These are phyloP conservation scores for Atherinosoma microstoma DNA, from an alignment of 2,797 vertebrate species.

Conservation along the genomic window DNA sequence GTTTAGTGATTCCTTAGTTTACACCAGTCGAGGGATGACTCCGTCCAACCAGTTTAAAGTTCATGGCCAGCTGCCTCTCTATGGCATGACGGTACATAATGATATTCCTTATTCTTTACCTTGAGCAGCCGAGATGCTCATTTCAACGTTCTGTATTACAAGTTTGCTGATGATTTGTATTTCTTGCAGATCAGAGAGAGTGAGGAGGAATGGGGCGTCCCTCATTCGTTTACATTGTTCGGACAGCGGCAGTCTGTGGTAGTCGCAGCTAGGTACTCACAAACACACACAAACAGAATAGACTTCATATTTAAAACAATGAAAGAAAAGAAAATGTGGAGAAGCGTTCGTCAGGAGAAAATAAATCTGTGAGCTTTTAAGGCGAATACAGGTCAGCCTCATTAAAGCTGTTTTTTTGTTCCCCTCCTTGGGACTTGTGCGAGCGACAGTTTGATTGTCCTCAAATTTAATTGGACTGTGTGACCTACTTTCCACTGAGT, in stretches of 20 bases:
- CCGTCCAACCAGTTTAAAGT: slow-evolving; percentile 95
- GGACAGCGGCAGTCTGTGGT: slow-evolving; percentile 92
- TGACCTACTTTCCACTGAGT: slow-evolving; percentile 35
- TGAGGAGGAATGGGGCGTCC: slow-evolving; percentile 96
- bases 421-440: background rate
- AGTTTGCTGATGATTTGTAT: background rate
- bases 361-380: no score
- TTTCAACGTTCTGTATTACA: background rate
- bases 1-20: slow-evolving; percentile 94
- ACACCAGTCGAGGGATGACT: slow-evolving; percentile 95
- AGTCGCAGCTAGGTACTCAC: slow-evolving; percentile 91
- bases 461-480: slow-evolving; percentile 11
- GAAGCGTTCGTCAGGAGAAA: background rate
- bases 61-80: slow-evolving; percentile 92
- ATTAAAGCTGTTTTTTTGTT: background rate
- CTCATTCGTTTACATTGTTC: slow-evolving; percentile 92
- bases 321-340: background rate
- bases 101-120: background rate
- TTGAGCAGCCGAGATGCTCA: background rate
- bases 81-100: slow-evolving; percentile 90
- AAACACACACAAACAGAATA: background rate
- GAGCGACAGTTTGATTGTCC: slow-evolving; percentile 3
- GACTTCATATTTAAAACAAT: background rate
- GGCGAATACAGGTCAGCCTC: background rate
- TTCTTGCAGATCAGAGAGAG: slow-evolving; percentile 89